A percentile compares a stretch with the other conserved stretches of the same genome.
phyloP scores from a whole-genome alignment of 2,888 invertebrate genomes.

The Tetropium fuscum region DNA sequence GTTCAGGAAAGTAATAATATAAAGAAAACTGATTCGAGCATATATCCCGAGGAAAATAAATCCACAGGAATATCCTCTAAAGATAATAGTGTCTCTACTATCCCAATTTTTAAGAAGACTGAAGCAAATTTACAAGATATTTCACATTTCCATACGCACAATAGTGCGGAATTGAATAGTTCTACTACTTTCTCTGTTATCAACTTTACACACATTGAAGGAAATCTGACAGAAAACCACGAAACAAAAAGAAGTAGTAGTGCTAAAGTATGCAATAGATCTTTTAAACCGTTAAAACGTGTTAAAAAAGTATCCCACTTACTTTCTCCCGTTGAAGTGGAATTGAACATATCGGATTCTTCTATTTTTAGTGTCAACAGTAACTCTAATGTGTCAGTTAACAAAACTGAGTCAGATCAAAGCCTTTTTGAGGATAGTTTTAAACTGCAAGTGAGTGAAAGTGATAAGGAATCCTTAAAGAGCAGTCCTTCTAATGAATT shows the following conservation, averaged over 20 bases:
- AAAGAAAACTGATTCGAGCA: background rate
- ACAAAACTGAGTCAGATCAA: slow-evolving; percentile 39
- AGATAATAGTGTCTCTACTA: background rate
- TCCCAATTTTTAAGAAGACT: background rate
- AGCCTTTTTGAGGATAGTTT: slow-evolving; percentile 59
- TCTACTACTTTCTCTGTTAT: slow-evolving; percentile 13
- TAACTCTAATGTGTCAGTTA: slow-evolving; percentile 23
- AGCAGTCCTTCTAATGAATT: background rate
- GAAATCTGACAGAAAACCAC: slow-evolving; percentile 3
- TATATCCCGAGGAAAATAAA: background rate
- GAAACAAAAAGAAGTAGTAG: background rate
- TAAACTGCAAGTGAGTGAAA: slow-evolving; percentile 41
- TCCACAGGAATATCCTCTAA: background rate
- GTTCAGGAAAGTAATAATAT: background rate
- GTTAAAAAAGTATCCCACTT: slow-evolving; percentile 20
- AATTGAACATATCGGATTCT: slow-evolving; percentile 38
- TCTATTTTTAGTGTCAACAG: slow-evolving; percentile 22
- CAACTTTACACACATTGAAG: slow-evolving; percentile 15
- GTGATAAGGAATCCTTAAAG: slow-evolving; percentile 25
- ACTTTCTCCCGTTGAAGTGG: slow-evolving; percentile 22
- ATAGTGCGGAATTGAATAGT: background rate
- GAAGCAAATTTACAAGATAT: slow-evolving; percentile 6
- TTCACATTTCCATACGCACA: background rate
- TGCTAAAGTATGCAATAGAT: background rate
- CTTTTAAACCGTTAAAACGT: slow-evolving; percentile 7